Conservation (phyloP, 2,888 invertebrate genomes). For the Malthinus flaveolus region DNA sequence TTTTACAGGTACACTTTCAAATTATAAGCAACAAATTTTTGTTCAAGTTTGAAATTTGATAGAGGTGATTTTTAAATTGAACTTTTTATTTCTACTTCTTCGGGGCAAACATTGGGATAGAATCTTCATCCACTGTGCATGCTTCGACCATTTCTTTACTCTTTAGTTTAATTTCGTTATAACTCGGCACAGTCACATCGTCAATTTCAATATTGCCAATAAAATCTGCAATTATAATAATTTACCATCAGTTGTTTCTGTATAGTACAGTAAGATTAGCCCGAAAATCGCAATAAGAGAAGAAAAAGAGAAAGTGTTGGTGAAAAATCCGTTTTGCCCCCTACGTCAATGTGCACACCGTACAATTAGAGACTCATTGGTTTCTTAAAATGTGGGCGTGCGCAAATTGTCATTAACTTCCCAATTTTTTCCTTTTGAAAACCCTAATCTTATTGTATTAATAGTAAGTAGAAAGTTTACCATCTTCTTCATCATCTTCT, state of each 20-base stretch:
- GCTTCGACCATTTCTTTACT: conserved; percentile 21
- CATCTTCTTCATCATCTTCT: conserved; percentile 15
- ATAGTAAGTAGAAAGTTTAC: conserved; percentile 8
- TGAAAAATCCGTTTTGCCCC: too few species aligned
- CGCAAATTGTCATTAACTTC: too few species aligned
- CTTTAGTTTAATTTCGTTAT: conserved; percentile 21
- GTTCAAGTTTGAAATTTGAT: neutral
- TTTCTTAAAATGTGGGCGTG: too few species aligned
- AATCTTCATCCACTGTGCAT: conserved; percentile 15
- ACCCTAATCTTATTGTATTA: too few species aligned
- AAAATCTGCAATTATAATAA: conserved; percentile 8
- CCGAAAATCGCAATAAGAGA: too few species aligned
- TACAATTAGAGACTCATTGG: too few species aligned
- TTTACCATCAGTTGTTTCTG: neutral
- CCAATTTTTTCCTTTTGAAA: too few species aligned
- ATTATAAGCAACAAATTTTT: neutral
- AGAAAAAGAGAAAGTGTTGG: too few species aligned
- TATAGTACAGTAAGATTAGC: too few species aligned
- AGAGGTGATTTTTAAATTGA: too few species aligned
- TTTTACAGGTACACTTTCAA: neutral
- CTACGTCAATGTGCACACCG: too few species aligned
- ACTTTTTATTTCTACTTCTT: conserved; percentile 3
- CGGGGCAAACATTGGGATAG: conserved; percentile 8
- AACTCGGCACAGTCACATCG: conserved; percentile 19
- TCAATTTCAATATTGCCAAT: conserved; percentile 16